A percentile compares a stretch with the other conserved stretches of the same genome.
phyloP scores from a whole-genome alignment of 2,888 invertebrate genomes.

The Plebejus melissa region DNA sequence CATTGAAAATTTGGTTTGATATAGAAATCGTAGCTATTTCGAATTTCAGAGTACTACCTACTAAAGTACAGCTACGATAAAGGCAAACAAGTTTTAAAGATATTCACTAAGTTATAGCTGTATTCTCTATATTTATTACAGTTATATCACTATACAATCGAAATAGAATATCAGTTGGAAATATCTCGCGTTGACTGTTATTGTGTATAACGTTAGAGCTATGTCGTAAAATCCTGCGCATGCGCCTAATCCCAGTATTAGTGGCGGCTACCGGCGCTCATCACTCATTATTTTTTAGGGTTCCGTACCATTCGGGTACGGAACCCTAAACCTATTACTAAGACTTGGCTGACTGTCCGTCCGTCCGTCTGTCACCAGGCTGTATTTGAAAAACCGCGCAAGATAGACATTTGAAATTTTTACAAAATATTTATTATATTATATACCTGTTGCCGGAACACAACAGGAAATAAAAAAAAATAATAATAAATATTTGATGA shows the following conservation, averaged over 20 bases:
- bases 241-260: conserved; percentile 61
- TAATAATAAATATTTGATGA: too few species aligned
- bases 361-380: not conserved
- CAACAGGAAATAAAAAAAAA: too few species aligned
- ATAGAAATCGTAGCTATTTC: not conserved
- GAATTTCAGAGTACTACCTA: not conserved
- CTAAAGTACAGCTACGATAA: not conserved
- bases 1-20: not conserved
- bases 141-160: not conserved
- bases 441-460: too few species aligned
- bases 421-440: too few species aligned
- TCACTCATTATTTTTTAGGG: conserved; percentile 49
- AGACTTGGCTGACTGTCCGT: not conserved
- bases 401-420: too few species aligned
- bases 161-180: conserved; percentile 16
- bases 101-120: not conserved
- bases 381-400: not conserved
- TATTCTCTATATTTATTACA: not conserved
- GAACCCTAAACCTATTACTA: not conserved
- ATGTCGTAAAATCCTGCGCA: conserved; percentile 67
- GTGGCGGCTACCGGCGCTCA: conserved; percentile 52
- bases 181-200: conserved; percentile 44
- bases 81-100: not conserved
- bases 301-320: not conserved
- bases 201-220: conserved; percentile 61